phyloP scores from a whole-genome alignment of 2,797 vertebrate species.

The Squalus acanthias region DNA sequence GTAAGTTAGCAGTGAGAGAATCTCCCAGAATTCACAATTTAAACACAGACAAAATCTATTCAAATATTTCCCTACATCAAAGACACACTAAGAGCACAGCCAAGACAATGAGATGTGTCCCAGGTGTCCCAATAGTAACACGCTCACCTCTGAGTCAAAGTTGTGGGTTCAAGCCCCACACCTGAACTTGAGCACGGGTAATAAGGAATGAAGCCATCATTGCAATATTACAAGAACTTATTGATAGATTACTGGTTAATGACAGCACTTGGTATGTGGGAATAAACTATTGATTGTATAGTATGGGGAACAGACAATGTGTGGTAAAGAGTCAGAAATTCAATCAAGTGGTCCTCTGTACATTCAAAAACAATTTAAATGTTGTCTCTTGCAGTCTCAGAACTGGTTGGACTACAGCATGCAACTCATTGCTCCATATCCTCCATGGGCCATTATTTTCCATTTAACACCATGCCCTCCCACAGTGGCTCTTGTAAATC shows the following conservation, averaged over 20 bases:
- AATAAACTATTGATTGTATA: background rate
- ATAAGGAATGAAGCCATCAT: background rate
- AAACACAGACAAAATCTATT: no score
- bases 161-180: no score
- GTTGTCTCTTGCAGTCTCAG: background rate
- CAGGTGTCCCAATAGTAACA: no score
- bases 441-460: background rate
- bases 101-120: no score
- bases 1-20: no score
- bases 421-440: background rate
- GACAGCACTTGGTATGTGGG: background rate
- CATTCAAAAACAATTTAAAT: background rate
- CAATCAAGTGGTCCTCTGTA: background rate
- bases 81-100: no score
- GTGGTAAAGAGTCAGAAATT: background rate
- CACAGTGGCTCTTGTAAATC: background rate
- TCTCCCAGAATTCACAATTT: no score
- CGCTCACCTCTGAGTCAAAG: no score
- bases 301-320: background rate
- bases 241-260: background rate
- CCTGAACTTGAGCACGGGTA: background rate
- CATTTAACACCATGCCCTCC: background rate
- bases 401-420: background rate
- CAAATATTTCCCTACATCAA: no score
- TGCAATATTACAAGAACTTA: background rate